These are phyloP conservation scores for Australoheros facetus DNA, from an alignment of 2,797 vertebrate genomes.

Conservation along the genomic window DNA sequence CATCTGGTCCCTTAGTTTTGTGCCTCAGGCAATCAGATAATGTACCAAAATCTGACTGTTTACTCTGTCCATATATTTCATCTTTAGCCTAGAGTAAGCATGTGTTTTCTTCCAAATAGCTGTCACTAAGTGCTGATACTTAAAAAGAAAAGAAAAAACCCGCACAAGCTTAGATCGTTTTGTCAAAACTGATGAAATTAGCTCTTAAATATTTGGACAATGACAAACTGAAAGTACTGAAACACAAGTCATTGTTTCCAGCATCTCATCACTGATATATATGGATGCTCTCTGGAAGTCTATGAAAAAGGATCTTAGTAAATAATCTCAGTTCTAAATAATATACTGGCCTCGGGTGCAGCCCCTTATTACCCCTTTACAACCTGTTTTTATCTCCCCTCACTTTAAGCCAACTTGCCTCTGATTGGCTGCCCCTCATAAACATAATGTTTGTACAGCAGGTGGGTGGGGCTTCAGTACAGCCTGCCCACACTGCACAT, in stretches of 20 bases:
- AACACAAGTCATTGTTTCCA: not conserved
- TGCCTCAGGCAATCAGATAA: not conserved
- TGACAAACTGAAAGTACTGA: not conserved
- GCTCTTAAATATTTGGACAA: constrained; percentile 22
- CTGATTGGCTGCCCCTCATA: not conserved
- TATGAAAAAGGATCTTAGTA: not conserved
- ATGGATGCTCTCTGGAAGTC: not conserved
- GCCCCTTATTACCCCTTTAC: not conserved
- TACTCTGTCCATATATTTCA: not conserved
- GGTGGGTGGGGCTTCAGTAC: not conserved
- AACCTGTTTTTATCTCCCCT: not conserved
- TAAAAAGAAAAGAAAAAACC: not conserved
- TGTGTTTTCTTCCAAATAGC: not conserved
- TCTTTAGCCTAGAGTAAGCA: not conserved
- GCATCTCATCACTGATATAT: not conserved
- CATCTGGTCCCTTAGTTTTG: not conserved
- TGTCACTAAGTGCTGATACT: not conserved
- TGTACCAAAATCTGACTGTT: not conserved
- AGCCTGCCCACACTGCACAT: not conserved
- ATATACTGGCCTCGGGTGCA: not conserved
- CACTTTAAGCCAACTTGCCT: not conserved
- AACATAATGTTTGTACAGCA: not conserved
- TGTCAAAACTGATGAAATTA: not conserved
- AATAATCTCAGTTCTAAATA: not conserved
- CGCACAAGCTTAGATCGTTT: not conserved